Base-by-base conservation (phyloP, 2,888 invertebrate species). In the Calliopum simillimum region DNA sequence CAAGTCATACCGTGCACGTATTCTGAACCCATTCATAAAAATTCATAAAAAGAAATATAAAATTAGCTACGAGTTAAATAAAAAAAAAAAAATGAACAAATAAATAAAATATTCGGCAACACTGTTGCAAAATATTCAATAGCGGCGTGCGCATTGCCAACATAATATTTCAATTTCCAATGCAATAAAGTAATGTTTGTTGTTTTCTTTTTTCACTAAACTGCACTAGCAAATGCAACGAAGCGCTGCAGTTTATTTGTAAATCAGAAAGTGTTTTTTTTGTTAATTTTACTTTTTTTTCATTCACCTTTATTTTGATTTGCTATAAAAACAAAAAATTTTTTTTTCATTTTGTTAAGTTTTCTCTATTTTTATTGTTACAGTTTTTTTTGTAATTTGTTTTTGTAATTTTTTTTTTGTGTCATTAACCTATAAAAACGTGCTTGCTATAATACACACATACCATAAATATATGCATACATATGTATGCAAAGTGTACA, bases 361-460 rank as follows among this genome's bases (percentile, higher is more conserved):
- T 63, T 14, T 47, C 25, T 19, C n/a, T 46, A 23, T 46, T n/a
- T 46, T 44, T 47, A 12, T 46, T 46, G 5, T 47, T 21, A 21
- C 58, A 25, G 25, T 56, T 63, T 55, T 63, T 55, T 46, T 46
- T 59, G 44, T 23, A 49, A n/a, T 69, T 64, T 41, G 11, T 51
- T 49, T 62, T 64, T 64, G 49, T 64, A 21, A 21, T 21, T 64
- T 70, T 55, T 19, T 44, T 76, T 77, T 76, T 80, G 80, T 82
- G 82, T 82, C 82, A 83, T 83, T 82, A 82, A 82, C 83, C 82
- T 79, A 82, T 81, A 81, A 82, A 82, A 82, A 80, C 82, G 80
- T 80, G 80, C 76, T 79, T 79, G 71, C 71, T 59, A n/a, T n/a
- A 46, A 59, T 59, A 51, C 56, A 59, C 55, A 71, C 61, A 44